Evolutionary conservation across 2,797 vertebrate genomes (phyloP), one percentile per base, ranked within the genome.

Genomic region (Cynopterus sphinx): DNA sequence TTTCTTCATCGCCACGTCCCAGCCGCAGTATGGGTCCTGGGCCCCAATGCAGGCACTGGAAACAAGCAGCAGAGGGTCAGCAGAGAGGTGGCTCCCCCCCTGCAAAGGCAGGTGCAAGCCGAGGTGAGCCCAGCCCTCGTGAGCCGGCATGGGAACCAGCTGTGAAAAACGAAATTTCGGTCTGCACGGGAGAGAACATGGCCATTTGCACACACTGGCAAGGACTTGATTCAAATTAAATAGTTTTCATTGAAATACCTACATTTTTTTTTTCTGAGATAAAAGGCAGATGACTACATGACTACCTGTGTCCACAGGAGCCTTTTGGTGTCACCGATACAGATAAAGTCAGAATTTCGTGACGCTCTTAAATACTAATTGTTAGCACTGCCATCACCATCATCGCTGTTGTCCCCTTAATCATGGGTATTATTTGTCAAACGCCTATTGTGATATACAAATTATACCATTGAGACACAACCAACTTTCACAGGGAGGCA

Each of bases 11-110:
- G 99, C 98, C 97, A 99, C 88, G 90, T 99, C 99, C 99, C 99
- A 99, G 88, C 99, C 99, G 77, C 99, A 99, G 79, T 99, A 99
- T 0, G 99, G 99, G 98, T 99, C 99, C 94, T 99, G 99, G 85
- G 99, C 99, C 87, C 99, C 99, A 36, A 99, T 98, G 94, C 99
- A 99, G 28, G 99, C 97, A 83, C 99, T 99, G 98, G 36, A 96
- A 97, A 97, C 61, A 92, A 77, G 98, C 95, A 97, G 0, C 70
- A 61, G 55, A 95, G 77, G 33, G 19, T 91, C 77, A 98, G 57
- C 19, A 79, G 82, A 84, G 51, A 55, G 68, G 24, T 21, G 21
- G 19, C 22, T 9, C 33, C 33, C 49, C 17, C 2, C 17, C 26
- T 2, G 9, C 5, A 3, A 4, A 22, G 15, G 8, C 21, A 33